Evolutionary conservation across 1,140 invertebrate species (phyloP), one percentile per base, ranked within the genome.

Genomic region (Zaprionus lachaisei): DNA sequence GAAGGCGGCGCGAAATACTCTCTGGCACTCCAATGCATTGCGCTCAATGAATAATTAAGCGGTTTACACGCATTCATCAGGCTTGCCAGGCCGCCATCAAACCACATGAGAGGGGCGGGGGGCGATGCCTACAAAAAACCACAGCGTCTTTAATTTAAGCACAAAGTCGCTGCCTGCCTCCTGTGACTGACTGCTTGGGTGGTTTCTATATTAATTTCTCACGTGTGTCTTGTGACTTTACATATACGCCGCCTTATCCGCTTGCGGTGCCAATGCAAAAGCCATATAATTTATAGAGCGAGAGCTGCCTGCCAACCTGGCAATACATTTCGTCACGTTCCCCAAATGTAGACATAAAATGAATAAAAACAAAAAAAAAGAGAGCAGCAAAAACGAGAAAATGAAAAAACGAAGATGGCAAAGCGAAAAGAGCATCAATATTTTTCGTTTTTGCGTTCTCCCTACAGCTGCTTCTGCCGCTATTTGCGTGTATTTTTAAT

Each of bases 21-120:
- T 79, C 37, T 54, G 83, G 70, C 84, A 80, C 89, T 89, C 80
- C 80, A 89, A 89, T 90, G 85, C 85, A 89, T 90, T 90, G 85
- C 76, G 76, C 84, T 74, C 82, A 82, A 90, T 90, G 86, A 90
- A 90, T 90, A 90, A 90, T 90, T 90, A 91, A 91, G 85, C 85
- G 85, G 85, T 90, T 82, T 83, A 55, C 73, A 75, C 67, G 74
- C 79, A 81, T 80, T 79, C 79, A 77, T 85, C 83, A 90, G 77
- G 28, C 71, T 67, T 71, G 38, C 44, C 41, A 49, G 49, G 31
- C 62, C 49, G 47, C 63, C 60, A 12, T 55, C 47, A 26, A n/a
- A 47, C 15, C 61, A 17, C 24, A 17, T 34, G 9, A 4, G 31
- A 2, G n/a, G 11, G 28, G 14, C 31, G 31, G 22, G 2, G 2